Percentiles rank a stretch among this genome's conserved stretches.
Conservation (phyloP, 2,113 vertebrate genomes). For the Chlamydotis undulata region DNA sequence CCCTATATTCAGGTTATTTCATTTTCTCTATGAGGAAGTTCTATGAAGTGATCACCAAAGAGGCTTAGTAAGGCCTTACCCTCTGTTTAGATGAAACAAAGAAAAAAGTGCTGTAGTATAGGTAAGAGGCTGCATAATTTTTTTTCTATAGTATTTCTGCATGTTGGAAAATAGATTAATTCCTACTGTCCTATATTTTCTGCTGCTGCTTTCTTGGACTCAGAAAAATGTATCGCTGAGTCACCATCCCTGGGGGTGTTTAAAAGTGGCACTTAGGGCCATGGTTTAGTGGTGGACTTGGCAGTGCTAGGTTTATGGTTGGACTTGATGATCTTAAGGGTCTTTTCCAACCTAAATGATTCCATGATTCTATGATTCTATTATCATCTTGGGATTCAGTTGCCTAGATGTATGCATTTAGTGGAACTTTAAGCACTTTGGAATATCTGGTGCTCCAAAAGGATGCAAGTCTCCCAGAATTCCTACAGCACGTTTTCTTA, state of each 20-base stretch:
- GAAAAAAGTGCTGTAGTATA: neutral
- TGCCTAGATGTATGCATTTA: neutral
- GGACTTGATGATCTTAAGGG: neutral
- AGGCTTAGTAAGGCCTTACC: neutral
- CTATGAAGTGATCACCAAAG: neutral
- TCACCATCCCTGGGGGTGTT: neutral
- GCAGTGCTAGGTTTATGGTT: neutral
- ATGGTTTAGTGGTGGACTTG: too few relatives aligned
- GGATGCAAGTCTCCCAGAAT: neutral
- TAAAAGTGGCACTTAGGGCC: neutral
- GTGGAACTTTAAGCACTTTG: neutral
- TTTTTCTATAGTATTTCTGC: neutral
- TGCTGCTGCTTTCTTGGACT: neutral
- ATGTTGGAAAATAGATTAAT: neutral
- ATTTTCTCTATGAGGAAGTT: neutral
- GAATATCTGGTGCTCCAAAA: neutral
- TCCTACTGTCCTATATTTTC: neutral
- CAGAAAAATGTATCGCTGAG: neutral
- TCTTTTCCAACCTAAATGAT: neutral
- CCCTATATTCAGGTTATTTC: neutral
- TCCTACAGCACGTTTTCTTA: neutral
- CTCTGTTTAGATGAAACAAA: neutral
- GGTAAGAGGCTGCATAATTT: neutral
- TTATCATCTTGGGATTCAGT: neutral
- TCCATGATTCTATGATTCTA: neutral